Base-by-base conservation (phyloP, 2,888 invertebrate species). In the Alviniconcha strummeri region DNA sequence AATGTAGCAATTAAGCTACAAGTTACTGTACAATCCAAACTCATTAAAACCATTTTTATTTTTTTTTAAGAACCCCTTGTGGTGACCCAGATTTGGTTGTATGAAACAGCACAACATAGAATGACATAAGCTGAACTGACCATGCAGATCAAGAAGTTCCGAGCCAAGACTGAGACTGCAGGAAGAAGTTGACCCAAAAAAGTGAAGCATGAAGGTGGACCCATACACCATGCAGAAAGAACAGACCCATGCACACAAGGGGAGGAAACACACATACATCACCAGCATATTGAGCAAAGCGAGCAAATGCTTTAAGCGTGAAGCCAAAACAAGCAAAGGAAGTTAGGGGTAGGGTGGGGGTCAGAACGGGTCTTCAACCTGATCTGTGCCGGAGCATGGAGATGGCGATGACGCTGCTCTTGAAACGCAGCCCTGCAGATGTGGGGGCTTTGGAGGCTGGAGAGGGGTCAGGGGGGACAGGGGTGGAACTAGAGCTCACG, bases 281-380 rank as follows among this genome's bases (percentile, higher is more conserved):
- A 55, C 54, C 55, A 75, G 75, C 75, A 75, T 17, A 17, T 36
- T 36, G 13, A 55, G 75, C 75, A 52, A 54, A 75, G 17, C 11
- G 69, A 75, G 60, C 8, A 60, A 60, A 60, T 36, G 36, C 36
- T 3, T 36, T 36, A 36, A 36, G 36, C 36, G 36, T 36, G 36
- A 36, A 74, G 72, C 72, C 36, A 52, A 19, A 74, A 17, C 36
- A 74, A 54, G 74, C 52, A n/a, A n/a, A 71, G 60, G 80, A 19
- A 80, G 72, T 82, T 80, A 72, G 82, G 67, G 80, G 55, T 17
- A 83, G 75, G 52, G 80, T 55, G 60, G 52, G 84, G 78, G 82
- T 82, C 55, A 82, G 82, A 54, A n/a, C 19, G 11, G 36, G 15
- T 69, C 64, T 60, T 80, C 57, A 76, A 78, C 72, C 80, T 77